These are phyloP conservation scores for Mylabris sibirica DNA, from an alignment of 2,888 invertebrate species.

Conservation along the genomic window DNA sequence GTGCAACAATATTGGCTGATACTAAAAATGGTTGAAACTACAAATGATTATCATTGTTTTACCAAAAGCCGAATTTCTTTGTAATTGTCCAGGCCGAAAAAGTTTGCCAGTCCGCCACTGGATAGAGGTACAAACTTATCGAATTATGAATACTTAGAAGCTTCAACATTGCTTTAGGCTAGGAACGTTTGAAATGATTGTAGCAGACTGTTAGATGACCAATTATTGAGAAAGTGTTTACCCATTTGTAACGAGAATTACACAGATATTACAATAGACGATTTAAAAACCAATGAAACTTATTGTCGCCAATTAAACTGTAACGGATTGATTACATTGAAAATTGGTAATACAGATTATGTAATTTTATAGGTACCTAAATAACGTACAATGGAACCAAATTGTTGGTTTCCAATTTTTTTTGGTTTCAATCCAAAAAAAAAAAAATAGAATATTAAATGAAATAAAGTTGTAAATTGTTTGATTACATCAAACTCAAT, in stretches of 20 bases:
- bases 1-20: no score
- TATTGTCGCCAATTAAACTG: not conserved
- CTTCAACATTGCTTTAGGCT: no score
- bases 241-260: not conserved
- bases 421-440: not conserved
- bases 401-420: not conserved
- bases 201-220: no score
- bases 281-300: not conserved
- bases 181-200: no score
- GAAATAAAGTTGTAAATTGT: slow-evolving; percentile 26
- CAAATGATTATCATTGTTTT: no score
- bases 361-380: not conserved
- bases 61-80: no score
- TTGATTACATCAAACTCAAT: slow-evolving; percentile 47
- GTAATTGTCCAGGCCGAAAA: no score
- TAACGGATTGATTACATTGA: not conserved
- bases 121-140: not conserved
- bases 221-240: not conserved
- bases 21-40: no score
- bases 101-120: no score
- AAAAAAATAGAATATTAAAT: not conserved
- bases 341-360: not conserved
- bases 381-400: not conserved
- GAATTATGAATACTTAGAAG: no score
- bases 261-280: not conserved